Base-by-base conservation (phyloP, 2,888 invertebrate species). In the Athripsodes cinereus region DNA sequence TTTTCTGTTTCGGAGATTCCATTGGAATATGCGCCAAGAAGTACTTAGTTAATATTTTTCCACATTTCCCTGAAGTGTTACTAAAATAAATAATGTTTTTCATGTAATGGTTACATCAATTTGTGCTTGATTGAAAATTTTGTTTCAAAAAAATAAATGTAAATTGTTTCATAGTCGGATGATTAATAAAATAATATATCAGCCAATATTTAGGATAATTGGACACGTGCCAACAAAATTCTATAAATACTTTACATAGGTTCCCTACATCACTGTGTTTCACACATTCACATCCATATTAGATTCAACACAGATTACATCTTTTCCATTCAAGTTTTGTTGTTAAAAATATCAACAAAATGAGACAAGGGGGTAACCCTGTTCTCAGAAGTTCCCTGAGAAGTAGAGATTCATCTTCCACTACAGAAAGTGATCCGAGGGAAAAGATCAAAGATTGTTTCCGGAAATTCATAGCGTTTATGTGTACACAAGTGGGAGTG, bases 401-500 rank as follows among this genome's bases (percentile, higher is more conserved):
- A 61, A 86, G 86, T 66, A 77, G 79, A 40, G 86, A 85, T 22
- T 87, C 87, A 0, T 84, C 87, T 1, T 83, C 86, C 0, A 82
- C 84, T 19, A 81, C 81, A 47, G 83, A 81, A 59, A 80, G 81
- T 68, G 86, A 87, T 66, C 84, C 88, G 0, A 76, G 85, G 31
- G 89, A 89, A 68, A 87, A 86, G 68, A 82, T 92, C 57, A 91
- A 90, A 72, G 88, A 91, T 69, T 93, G 91, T 70, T 88, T 89
- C 67, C 81, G 93, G 47, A 92, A 92, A 72, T 81, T 92, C 66
- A 85, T 91, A 57, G 91, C 92, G 6, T 93, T 93, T 69, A 93
- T 93, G 92, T 93, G 91, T 75, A 93, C 93, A 6, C 92, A 92
- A 81, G 88, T 90, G 68, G 93, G 93, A 65, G 92, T 93, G 34